A percentile compares a stretch with the other conserved stretches of the same genome.
These are phyloP conservation scores for Latrodectus elegans DNA, from an alignment of 2,888 invertebrate genomes.

Conservation along the genomic window DNA sequence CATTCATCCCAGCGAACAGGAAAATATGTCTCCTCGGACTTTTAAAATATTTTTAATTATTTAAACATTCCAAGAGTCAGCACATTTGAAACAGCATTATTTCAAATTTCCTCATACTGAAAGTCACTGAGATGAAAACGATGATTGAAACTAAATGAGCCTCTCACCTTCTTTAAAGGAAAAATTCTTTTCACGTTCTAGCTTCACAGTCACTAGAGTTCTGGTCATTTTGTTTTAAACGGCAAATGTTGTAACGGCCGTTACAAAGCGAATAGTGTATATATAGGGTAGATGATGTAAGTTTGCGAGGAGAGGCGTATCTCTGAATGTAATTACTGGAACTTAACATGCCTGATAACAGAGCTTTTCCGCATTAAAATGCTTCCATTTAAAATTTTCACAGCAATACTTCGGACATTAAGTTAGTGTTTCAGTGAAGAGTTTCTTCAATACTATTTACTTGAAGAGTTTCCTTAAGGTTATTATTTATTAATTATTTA, in stretches of 20 bases:
- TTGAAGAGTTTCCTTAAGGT: no score
- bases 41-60: not conserved
- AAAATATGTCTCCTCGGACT: no score
- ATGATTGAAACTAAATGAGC: constrained; percentile 35
- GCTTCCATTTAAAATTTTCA: not conserved
- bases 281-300: not conserved
- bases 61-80: not conserved
- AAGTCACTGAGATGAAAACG: constrained; percentile 1
- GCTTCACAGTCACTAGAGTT: not conserved
- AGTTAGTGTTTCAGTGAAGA: no score
- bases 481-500: no score
- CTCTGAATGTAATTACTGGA: constrained; percentile 23
- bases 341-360: not conserved
- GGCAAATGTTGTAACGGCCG: not conserved
- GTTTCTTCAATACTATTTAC: no score
- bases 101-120: constrained; percentile 1
- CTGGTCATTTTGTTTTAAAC: not conserved
- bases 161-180: not conserved
- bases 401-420: no score
- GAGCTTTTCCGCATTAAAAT: not conserved
- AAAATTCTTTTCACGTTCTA: not conserved
- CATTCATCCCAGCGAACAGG: no score
- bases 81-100: constrained; percentile 21
- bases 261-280: not conserved
- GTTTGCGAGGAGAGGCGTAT: constrained; percentile 19